These are phyloP conservation scores for Glyptemys insculpta DNA, from an alignment of 2,797 vertebrate species.

Conservation along the genomic window DNA sequence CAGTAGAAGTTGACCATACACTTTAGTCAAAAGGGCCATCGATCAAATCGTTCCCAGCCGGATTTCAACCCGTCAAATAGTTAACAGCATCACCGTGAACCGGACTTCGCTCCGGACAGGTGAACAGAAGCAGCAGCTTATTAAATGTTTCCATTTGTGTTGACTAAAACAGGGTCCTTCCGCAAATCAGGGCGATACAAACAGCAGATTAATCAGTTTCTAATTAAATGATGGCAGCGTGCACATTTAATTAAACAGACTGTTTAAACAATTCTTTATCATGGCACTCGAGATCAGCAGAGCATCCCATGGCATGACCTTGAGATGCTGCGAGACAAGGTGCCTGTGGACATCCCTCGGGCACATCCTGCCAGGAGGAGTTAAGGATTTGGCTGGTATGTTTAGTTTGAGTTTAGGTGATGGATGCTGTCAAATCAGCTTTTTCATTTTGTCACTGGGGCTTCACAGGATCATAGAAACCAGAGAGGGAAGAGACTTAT, in stretches of 20 bases:
- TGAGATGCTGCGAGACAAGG: background rate
- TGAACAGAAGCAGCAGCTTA: background rate
- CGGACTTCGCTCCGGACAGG: background rate
- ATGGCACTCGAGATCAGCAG: background rate
- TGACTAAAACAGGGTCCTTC: background rate
- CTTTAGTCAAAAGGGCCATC: fast-evolving
- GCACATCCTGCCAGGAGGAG: fast-evolving
- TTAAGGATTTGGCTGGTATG: fast-evolving
- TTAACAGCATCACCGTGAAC: background rate
- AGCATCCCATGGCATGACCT: background rate
- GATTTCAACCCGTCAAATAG: fast-evolving
- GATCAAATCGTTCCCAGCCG: fast-evolving
- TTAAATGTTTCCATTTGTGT: background rate
- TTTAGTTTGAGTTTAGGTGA: background rate
- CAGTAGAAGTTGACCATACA: fast-evolving
- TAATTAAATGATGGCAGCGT: background rate
- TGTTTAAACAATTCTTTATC: background rate
- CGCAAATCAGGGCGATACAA: background rate
- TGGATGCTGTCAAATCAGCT: background rate
- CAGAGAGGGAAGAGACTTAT: fast-evolving
- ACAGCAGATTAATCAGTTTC: background rate
- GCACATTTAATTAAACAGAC: background rate
- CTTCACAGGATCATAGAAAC: background rate
- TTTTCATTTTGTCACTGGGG: background rate
- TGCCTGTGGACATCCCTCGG: fast-evolving